Evolutionary conservation across 2,797 vertebrate genomes (phyloP), one percentile per base, ranked within the genome.

Genomic region (Ceyx erithaca): DNA sequence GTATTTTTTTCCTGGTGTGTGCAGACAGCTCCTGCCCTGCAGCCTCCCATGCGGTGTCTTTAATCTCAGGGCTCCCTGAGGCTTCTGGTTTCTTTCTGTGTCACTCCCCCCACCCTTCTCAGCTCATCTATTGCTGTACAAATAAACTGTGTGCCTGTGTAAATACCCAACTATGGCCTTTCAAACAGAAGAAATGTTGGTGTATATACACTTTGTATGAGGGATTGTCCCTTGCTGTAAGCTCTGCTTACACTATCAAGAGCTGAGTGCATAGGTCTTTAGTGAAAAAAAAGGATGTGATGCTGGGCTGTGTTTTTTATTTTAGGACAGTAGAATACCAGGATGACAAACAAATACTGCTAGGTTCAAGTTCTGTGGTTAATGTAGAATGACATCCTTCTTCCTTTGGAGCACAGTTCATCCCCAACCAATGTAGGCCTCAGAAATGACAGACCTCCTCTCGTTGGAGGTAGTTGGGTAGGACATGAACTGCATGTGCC

Each of bases 31-130:
- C 48, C 37, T 15, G 40, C 69, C 68, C 64, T 0, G 5, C 1
- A 83, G 69, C 66, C 54, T 75, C 45, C 59, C 0, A 1, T 0
- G 0, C 1, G 0, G 10, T 2, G 10, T n/a, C 78, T 87, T 73
- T 84, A 49, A 84, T 63, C 73, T 90, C 30, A 28, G 46, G 77
- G 80, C 61, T 89, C 62, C 82, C 69, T 0, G 3, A 41, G 64
- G 80, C 61, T 64, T 45, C 75, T 72, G 55, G 45, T 48, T 77
- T 73, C 61, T 70, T 85, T 87, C 52, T 85, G 14, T 59, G 64
- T 41, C 59, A 48, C 22, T 14, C 25, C n/a, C 8, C 7, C 7
- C n/a, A 7, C 3, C 16, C 28, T 61, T 25, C 67, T 57, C 49
- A 61, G 20, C 54, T 84, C 62, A 54, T 78, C 66, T 62, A 11